phyloP scores from a whole-genome alignment of 1,140 invertebrate species.

The Drosophila nikananu region DNA sequence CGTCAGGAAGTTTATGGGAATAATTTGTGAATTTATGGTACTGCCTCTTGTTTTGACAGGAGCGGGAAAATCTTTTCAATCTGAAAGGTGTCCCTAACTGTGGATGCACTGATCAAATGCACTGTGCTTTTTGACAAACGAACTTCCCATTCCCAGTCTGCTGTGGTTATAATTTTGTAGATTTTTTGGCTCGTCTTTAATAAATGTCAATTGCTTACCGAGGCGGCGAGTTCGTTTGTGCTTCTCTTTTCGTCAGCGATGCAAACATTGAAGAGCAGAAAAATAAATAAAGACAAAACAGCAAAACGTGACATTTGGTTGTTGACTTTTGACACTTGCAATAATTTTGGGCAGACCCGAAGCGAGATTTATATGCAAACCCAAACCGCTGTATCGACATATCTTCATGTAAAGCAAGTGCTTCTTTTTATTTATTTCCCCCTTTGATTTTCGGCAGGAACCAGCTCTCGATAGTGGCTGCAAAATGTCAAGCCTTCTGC shows the following conservation, averaged over 20 bases:
- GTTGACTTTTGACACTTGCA: conserved; percentile 82
- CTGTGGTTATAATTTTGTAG: conserved; percentile 5
- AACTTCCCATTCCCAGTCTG: conserved; percentile 7
- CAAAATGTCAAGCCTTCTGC: conserved; percentile 68
- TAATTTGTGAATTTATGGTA: conserved; percentile 72
- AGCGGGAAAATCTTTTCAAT: conserved; percentile 68
- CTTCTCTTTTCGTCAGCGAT: conserved; percentile 39
- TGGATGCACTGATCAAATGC: conserved; percentile 57
- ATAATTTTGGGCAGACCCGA: conserved; percentile 68
- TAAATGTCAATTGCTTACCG: conserved; percentile 75
- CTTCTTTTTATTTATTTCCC: conserved; percentile 19
- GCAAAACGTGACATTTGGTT: conserved; percentile 80
- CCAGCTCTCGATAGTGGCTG: conserved; percentile 48
- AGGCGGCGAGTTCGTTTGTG: conserved; percentile 40
- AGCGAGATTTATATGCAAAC: conserved; percentile 66
- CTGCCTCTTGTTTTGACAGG: conserved; percentile 66
- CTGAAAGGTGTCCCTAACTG: conserved; percentile 32
- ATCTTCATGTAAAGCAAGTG: conserved; percentile 68
- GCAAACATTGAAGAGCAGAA: conserved; percentile 28
- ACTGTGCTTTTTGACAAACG: conserved; percentile 28
- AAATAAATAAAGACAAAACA: conserved; percentile 64
- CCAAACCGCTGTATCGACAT: conserved; percentile 45
- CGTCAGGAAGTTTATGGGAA: conserved; percentile 65
- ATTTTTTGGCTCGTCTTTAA: conserved; percentile 50
- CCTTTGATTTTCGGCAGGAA: conserved; percentile 33